Evolutionary conservation across 2,888 invertebrate species (phyloP).

Genomic region (Yponomeuta plumbellus): DNA sequence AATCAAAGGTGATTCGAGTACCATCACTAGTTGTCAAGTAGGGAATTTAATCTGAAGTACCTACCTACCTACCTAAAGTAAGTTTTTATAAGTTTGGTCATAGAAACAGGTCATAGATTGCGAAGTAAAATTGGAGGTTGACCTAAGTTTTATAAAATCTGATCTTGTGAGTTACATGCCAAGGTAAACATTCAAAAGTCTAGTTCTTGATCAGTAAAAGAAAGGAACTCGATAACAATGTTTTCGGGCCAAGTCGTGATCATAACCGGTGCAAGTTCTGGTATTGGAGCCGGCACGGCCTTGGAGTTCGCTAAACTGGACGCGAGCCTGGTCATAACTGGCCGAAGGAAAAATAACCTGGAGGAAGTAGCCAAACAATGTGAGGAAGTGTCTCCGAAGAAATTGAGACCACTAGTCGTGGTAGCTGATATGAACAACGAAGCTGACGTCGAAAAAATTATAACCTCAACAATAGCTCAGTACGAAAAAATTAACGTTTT

Average conservation of each 20-base stretch:
- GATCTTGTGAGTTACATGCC: no score
- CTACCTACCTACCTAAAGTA: no score
- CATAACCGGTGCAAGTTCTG: slow-evolving; percentile 84
- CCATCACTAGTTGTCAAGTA: no score
- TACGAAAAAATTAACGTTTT: slow-evolving; percentile 84
- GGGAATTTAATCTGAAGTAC: no score
- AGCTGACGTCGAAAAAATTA: slow-evolving; percentile 78
- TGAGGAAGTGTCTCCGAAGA: slow-evolving; percentile 47
- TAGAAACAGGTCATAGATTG: no score
- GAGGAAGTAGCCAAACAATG: slow-evolving; percentile 78
- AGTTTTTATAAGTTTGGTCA: no score
- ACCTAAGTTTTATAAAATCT: no score
- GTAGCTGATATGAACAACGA: slow-evolving; percentile 82
- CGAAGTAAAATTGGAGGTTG: no score
- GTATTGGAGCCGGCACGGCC: slow-evolving; percentile 84
- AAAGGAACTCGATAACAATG: slow-evolving; percentile 30
- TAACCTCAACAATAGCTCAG: slow-evolving; percentile 80
- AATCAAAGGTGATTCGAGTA: no score
- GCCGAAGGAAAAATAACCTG: slow-evolving; percentile 82
- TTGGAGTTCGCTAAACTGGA: slow-evolving; percentile 80
- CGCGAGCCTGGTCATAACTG: slow-evolving; percentile 79
- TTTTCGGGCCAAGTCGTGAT: slow-evolving; percentile 78
- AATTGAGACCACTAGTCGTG: slow-evolving; percentile 70
- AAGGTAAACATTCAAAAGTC: not conserved
- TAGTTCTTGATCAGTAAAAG: no score